Conservation (phyloP, 2,797 vertebrate genomes). For the Epinephelus coioides region DNA sequence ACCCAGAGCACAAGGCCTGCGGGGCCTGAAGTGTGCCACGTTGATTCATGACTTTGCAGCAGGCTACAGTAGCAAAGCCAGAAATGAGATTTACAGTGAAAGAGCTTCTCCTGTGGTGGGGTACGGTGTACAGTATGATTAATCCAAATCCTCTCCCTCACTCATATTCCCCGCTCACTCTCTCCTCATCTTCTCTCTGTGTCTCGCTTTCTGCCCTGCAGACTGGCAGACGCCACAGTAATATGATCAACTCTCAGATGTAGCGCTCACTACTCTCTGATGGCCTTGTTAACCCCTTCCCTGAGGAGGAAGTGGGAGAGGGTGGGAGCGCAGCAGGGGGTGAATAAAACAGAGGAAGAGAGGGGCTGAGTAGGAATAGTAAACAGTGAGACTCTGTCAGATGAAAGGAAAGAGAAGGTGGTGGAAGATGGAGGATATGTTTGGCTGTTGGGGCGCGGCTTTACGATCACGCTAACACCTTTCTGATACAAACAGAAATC, state of each 20-base stretch:
- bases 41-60: conserved; percentile 63
- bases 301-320: conserved; percentile 59
- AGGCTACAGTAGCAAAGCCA: conserved; percentile 50
- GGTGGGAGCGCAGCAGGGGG: conserved; percentile 16
- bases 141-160: conserved; percentile 62
- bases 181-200: conserved; percentile 24
- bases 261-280: conserved; percentile 70
- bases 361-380: conserved; percentile 23
- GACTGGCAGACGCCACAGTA: conserved; percentile 76
- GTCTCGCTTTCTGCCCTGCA: conserved; percentile 70
- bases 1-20: conserved; percentile 49
- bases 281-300: conserved; percentile 80
- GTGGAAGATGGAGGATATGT: conserved; percentile 12
- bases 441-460: not conserved
- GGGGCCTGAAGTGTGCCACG: conserved; percentile 53
- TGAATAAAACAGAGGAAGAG: conserved; percentile 28
- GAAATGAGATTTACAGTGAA: conserved; percentile 66
- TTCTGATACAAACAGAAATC: conserved; percentile 39
- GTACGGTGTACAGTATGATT: conserved; percentile 50
- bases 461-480: not conserved
- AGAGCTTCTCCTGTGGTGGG: conserved; percentile 44
- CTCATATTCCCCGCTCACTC: conserved; percentile 56
- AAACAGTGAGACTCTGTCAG: conserved; percentile 10
- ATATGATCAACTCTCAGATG: conserved; percentile 82
- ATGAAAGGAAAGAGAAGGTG: conserved; percentile 23